Evolutionary conservation across 1,140 invertebrate species (phyloP).

Genomic region (Asobara japonica): DNA sequence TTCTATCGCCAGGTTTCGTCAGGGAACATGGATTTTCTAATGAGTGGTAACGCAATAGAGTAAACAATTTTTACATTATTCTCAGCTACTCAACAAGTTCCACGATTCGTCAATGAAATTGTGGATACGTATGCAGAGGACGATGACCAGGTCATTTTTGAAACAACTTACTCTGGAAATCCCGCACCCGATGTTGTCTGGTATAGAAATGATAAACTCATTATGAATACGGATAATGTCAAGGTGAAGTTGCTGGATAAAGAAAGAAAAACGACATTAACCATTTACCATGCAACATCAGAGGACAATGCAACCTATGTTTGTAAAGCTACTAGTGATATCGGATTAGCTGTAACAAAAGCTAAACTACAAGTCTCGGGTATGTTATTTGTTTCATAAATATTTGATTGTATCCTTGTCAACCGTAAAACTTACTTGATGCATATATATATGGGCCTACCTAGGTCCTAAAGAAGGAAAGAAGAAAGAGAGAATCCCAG

Average conservation of each 20-base stretch:
- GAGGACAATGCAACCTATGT: conserved; percentile 85
- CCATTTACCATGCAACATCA: conserved; percentile 74
- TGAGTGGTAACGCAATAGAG: too few species aligned
- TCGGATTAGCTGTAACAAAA: conserved; percentile 82
- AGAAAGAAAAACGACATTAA: conserved; percentile 78
- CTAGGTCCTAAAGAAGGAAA: conserved; percentile 39
- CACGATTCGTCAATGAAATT: conserved; percentile 84
- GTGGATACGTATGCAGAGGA: conserved; percentile 77
- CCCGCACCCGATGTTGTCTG: conserved; percentile 89
- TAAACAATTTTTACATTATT: conserved; percentile 44
- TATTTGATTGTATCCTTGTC: too few species aligned
- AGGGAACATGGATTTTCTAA: not conserved
- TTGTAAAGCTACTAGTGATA: conserved; percentile 85
- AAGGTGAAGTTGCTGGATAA: conserved; percentile 74
- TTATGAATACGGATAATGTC: conserved; percentile 77
- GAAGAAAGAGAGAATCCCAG: conserved; percentile 57
- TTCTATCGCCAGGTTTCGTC: not conserved
- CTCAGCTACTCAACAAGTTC: conserved; percentile 80
- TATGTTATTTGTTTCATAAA: conserved; percentile 45
- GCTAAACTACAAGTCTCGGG: conserved; percentile 79
- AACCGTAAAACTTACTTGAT: not conserved
- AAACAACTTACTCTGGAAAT: conserved; percentile 82
- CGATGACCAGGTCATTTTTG: conserved; percentile 79
- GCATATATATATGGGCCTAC: conserved; percentile 20
- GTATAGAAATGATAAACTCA: conserved; percentile 86